Evolutionary conservation across 23 tunicate species (phyloP).

Genomic region (Pegea sp.): DNA sequence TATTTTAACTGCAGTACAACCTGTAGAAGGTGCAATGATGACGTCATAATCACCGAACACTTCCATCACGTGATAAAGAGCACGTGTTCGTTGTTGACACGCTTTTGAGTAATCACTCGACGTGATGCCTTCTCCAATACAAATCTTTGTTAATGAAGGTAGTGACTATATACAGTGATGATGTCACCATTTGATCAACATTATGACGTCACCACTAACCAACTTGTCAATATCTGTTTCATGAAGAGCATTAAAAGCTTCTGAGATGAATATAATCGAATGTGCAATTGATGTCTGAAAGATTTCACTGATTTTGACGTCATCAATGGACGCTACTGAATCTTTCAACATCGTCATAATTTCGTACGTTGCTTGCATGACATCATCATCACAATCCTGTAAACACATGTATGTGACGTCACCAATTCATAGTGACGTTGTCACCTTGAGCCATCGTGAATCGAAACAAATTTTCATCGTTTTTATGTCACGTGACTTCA

Average conservation of each 20-base stretch:
- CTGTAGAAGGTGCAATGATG: conserved; percentile 41
- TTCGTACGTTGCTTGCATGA: conserved; percentile 4
- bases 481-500: no score
- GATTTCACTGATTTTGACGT: conserved; percentile 25
- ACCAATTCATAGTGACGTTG: no score
- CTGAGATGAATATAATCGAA: conserved; percentile 24
- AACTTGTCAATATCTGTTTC: no score
- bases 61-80: conserved; percentile 3
- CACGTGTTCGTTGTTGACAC: conserved; percentile 28
- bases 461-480: conserved; percentile 60
- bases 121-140: conserved; percentile 4
- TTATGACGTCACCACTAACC: no score
- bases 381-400: conserved; percentile 32
- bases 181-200: no score
- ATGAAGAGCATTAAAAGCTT: conserved; percentile 11
- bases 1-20: conserved; percentile 22
- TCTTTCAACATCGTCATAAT: conserved; percentile 4
- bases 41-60: conserved; percentile 27
- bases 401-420: no score
- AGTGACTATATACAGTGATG: no score
- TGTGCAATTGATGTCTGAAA: conserved; percentile 15
- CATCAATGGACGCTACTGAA: conserved; percentile 10
- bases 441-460: conserved; percentile 27
- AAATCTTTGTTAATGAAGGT: no score
- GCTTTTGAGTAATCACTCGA: conserved; percentile 30